Conservation (phyloP, 2,888 invertebrate species). For the Deroplatys truncata region DNA sequence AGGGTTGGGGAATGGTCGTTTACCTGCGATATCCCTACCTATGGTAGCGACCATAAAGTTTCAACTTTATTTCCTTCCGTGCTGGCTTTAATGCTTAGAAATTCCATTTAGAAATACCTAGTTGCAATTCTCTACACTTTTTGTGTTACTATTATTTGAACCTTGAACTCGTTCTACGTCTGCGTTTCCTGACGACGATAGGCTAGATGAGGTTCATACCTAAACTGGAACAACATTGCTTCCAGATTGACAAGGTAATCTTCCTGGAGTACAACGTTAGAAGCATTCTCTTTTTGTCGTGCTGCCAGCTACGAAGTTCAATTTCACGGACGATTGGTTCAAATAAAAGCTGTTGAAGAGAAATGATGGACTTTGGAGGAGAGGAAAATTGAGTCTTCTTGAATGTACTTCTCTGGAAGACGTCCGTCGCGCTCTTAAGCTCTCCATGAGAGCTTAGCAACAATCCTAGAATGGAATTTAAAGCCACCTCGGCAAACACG, state of each 20-base stretch:
- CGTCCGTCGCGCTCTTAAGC: not conserved
- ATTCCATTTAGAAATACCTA: no score
- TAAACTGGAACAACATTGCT: not conserved
- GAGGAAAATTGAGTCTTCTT: not conserved
- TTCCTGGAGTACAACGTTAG: not conserved
- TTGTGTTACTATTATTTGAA: no score
- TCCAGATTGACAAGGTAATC: not conserved
- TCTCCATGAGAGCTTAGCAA: not conserved
- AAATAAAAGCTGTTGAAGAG: not conserved
- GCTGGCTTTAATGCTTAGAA: no score
- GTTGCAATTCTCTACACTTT: no score
- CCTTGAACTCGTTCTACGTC: no score
- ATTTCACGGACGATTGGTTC: not conserved
- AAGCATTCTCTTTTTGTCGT: not conserved
- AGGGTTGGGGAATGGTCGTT: no score
- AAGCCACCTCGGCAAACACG: not conserved
- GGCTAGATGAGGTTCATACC: no score
- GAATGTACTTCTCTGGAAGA: no score
- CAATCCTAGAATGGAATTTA: not conserved
- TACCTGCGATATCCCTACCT: no score
- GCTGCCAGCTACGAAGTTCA: not conserved
- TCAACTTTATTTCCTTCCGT: no score
- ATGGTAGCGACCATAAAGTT: no score
- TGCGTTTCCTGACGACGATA: no score
- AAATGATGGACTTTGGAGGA: not conserved